Conservation (phyloP, 2,113 vertebrate genomes). For the Megalops atlanticus region DNA sequence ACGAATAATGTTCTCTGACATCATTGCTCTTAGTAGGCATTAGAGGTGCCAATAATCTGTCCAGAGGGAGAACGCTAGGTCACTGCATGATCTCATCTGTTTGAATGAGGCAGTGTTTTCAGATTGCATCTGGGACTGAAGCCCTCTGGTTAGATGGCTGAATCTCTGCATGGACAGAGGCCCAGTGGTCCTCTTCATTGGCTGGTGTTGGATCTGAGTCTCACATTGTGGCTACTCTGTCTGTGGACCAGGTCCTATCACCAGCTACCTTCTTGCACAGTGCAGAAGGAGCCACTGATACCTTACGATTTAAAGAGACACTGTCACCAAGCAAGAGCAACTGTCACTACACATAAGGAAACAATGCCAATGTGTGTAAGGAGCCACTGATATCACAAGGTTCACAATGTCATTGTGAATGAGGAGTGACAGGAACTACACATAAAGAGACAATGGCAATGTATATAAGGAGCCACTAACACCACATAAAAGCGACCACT, state of each 20-base stretch:
- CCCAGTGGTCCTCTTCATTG: neutral
- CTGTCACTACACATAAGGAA: too few relatives aligned
- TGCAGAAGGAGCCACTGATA: neutral
- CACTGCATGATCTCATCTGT: conserved; percentile 7
- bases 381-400: neutral
- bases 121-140: neutral
- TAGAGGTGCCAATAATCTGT: neutral
- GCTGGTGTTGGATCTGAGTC: neutral
- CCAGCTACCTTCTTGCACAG: neutral
- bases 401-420: too few relatives aligned
- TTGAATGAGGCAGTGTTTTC: neutral
- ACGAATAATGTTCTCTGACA: neutral
- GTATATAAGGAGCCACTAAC: neutral
- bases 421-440: too few relatives aligned
- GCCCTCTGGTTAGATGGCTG: neutral
- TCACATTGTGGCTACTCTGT: conserved; percentile 9
- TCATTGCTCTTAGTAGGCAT: neutral
- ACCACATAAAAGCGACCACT: neutral
- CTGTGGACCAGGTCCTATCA: neutral
- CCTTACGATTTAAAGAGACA: too few relatives aligned
- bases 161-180: neutral
- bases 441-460: neutral
- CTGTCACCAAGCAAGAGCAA: neutral
- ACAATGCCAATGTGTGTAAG: neutral
- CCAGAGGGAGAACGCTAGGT: neutral